Base-by-base conservation (phyloP, 2,888 invertebrate genomes). In the Latrodectus elegans region DNA sequence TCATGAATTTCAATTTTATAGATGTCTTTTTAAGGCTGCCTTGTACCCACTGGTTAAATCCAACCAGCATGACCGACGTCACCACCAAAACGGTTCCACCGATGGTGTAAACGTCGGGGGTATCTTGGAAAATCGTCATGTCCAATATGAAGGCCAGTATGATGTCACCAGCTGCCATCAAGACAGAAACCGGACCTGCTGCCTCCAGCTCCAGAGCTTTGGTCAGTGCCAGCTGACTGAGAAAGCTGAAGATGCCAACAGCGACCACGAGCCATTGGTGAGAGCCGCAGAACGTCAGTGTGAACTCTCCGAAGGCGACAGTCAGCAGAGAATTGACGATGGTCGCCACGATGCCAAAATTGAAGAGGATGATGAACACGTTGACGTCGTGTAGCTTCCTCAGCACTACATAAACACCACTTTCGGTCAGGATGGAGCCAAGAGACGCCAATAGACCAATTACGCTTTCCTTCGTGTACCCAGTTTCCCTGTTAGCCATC, bases 131-230 rank as follows among this genome's bases (percentile, higher is more conserved):
- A 92, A 97, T 96, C 92, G 97, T 93, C 22, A 97, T 90, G 93
- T 97, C 97, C 96, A 97, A 97, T 89, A 97, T 93, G 91, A 97
- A 97, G 4, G 97, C 97, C 92, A 97, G 97, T 1, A 97, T 96
- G 90, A 97, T 97, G 92, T 97, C 97, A 15, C 96, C 96, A 82
- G 97, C 88, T 14, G 90, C 96, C 52, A 97, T 94, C 12, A 97
- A 97, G 89, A 97, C 96, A 0, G 97, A 96, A 3, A 97, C 97
- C n/a, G 97, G 97, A 0, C 97, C 97, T 6, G 97, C 97, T 92
- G 97, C 97, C 91, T 97, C 97, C 92, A 96, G 94, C 92, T 97
- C 97, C 89, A 97, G 93, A 2, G 97, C 96, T 92, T 96, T 94
- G 15, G 97, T 97, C 67, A 97, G 92, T 84, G 97, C 93, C 22